Evolutionary conservation across 2,888 invertebrate species (phyloP), one percentile per base, ranked within the genome.

Genomic region (Archaeoteleia sp.): DNA sequence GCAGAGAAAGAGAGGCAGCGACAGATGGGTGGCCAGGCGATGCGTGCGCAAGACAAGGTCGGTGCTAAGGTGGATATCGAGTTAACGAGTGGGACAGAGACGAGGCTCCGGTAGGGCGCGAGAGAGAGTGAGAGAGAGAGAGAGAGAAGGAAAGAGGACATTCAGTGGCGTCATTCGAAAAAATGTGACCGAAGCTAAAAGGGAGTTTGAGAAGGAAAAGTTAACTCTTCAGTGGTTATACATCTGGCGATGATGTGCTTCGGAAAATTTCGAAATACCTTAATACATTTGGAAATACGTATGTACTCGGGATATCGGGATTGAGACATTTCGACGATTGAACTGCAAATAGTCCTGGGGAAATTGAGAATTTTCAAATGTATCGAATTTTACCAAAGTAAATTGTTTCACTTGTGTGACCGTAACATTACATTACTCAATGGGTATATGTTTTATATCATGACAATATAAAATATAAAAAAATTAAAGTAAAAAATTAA

Each of bases 11-110:
- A 67, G 60, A 3, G 7, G 15, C 35, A 6, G 9, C 13, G 35
- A 35, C 35, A 7, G 14, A 35, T 12, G 35, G 66, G 58, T 66
- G 58, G 42, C 30, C 53, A 58, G 53, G 25, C 34, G 12, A 37
- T 43, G 13, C 51, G 51, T 60, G 66, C 54, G 66, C 55, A 60
- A 55, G 57, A 65, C 65, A 65, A 60, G 60, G 48, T 42, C 34
- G 45, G 35, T 25, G 48, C 37, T 48, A 48, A 67, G 54, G 55
- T 49, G 39, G 45, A 60, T 67, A 49, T 54, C 53, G 51, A 46
- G 53, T 58, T 40, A 57, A 65, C 39, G 57, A 57, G 57, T 32
- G 45, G 5, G 25, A 65, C 7, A 40, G 49, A 51, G 17, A n/a
- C n/a, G n/a, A n/a, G n/a, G n/a, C n/a, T n/a, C n/a, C n/a, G n/a